phyloP scores from a whole-genome alignment of 2,113 vertebrate species.

The Lagenorhynchus albirostris region DNA sequence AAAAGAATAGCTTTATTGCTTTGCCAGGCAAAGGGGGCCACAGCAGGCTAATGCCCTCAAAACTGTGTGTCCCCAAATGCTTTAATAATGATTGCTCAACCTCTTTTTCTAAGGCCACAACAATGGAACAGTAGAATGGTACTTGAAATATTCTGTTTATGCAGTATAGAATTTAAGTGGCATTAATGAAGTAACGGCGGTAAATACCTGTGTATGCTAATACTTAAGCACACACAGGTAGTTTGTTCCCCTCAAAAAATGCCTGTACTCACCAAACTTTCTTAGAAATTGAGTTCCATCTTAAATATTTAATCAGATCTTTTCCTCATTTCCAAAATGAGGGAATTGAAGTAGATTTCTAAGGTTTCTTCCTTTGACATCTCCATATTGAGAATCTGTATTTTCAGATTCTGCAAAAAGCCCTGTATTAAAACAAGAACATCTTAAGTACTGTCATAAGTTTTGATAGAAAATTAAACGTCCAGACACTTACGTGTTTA shows the following conservation, averaged over 20 bases:
- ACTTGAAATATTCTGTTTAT: background rate
- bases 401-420: background rate
- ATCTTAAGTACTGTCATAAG: background rate
- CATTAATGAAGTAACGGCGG: background rate
- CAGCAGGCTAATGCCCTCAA: background rate
- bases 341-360: background rate
- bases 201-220: background rate
- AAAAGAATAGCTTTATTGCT: background rate
- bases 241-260: background rate
- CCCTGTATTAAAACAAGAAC: background rate
- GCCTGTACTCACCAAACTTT: background rate
- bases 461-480: constrained; percentile 13
- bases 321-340: background rate
- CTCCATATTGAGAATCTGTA: background rate
- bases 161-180: background rate
- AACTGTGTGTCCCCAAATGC: background rate
- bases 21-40: background rate
- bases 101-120: background rate
- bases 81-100: background rate
- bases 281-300: background rate
- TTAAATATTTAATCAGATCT: background rate
- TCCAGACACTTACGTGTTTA: background rate
- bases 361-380: background rate
- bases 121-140: background rate
- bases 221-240: background rate